phyloP scores from a whole-genome alignment of 2,888 invertebrate species.

The Drosophila colorata region DNA sequence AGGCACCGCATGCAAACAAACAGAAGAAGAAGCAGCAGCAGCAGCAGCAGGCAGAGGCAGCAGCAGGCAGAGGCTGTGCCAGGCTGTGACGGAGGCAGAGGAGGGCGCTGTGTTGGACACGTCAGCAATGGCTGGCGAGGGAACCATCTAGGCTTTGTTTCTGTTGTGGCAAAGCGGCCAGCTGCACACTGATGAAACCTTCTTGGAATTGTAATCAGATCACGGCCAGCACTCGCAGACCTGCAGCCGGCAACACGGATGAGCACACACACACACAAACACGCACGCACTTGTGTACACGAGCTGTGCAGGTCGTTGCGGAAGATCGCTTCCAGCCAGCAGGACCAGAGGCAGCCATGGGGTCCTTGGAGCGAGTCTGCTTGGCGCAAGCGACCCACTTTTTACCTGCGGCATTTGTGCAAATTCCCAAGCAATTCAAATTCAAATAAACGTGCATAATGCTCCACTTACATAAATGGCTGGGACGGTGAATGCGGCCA shows the following conservation, averaged over 20 bases:
- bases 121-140: constrained; percentile 25
- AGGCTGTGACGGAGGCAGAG: background rate
- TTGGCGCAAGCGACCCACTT: constrained; percentile 11
- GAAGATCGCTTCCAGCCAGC: constrained; percentile 5
- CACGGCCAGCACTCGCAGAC: constrained; percentile 54
- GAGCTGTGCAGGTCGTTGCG: background rate
- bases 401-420: constrained; percentile 12
- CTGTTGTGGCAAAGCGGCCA: constrained; percentile 15
- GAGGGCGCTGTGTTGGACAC: background rate
- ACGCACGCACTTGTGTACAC: background rate
- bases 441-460: constrained; percentile 31
- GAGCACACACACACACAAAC: background rate
- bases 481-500: background rate
- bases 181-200: constrained; percentile 51
- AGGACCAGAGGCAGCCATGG: background rate
- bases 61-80: background rate
- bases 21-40: constrained; percentile 2
- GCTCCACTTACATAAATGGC: constrained; percentile 17
- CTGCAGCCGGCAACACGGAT: constrained; percentile 7
- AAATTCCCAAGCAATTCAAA: constrained; percentile 18
- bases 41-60: background rate
- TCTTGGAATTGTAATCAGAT: constrained; percentile 71
- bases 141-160: constrained; percentile 23
- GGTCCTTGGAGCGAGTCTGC: constrained; percentile 3
- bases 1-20: constrained; percentile 35